Evolutionary conservation across 2,113 vertebrate genomes (phyloP), one percentile per base, ranked within the genome.

Genomic region (Pedionomus torquatus): DNA sequence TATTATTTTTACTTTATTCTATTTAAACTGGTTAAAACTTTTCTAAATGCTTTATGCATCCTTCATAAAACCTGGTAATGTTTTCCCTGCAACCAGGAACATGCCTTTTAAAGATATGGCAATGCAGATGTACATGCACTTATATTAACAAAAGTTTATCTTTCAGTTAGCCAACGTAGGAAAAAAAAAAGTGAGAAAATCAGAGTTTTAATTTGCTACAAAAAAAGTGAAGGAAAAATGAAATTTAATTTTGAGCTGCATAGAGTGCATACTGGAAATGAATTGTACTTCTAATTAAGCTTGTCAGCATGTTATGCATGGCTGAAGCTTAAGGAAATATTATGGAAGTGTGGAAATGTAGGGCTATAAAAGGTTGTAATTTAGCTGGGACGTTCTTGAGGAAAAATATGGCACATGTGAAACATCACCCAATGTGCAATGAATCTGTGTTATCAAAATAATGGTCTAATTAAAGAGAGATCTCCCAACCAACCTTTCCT

Each of bases 241-340:
- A 89, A 28, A 39, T 68, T 87, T 89, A 57, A 86, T 94, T 93
- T 90, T 70, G 81, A 92, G 57, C 37, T 63, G 57, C 46, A 11
- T 15, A 44, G n/a, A 41, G 10, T 26, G n/a, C 41, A 65, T 35
- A 3, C 35, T 68, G 65, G 71, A 81, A 93, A 91, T 25, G 12
- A 94, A 91, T 91, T 92, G 65, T 82, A 84, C 30, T 76, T 95
- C 81, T 93, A 93, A 92, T 97, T 89, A 75, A 91, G 69, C 91
- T 91, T 96, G 88, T 89, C 80, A 61, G 72, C 33, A 39, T 3
- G 64, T 37, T 82, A n/a, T 23, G 83, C 63, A 55, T 60, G 70
- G 86, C 49, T 85, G 80, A 78, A 75, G 25, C 57, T 89, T 81
- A 82, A 92, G 72, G 91, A 95, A 92, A 87, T 84, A 41, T 64